Evolutionary conservation across 2,888 invertebrate genomes (phyloP).

Genomic region (Lathronympha strigana): DNA sequence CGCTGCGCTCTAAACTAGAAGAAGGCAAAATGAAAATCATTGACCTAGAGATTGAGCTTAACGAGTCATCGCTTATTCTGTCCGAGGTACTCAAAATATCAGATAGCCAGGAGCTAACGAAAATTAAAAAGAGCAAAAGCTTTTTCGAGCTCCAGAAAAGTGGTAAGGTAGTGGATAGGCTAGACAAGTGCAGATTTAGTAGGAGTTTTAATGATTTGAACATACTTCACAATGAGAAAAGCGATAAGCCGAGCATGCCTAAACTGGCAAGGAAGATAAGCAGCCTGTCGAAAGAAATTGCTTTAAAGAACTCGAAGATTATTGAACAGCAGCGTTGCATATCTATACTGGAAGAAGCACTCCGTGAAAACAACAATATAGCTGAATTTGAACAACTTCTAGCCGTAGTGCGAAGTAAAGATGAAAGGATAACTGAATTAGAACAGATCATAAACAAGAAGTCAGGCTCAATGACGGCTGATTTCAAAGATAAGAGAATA

Average conservation of each 20-base stretch:
- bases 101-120: conserved; percentile 65
- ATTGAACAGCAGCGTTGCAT: conserved; percentile 83
- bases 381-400: conserved; percentile 84
- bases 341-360: conserved; percentile 79
- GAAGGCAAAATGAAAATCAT: conserved; percentile 75
- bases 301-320: conserved; percentile 80
- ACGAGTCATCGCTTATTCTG: conserved; percentile 80
- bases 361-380: conserved; percentile 83
- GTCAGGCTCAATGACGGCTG: conserved; percentile 62
- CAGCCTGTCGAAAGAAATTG: conserved; percentile 75
- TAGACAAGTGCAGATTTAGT: conserved; percentile 79
- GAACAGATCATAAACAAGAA: conserved; percentile 87
- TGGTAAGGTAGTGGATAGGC: conserved; percentile 85
- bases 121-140: conserved; percentile 74
- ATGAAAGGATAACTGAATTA: conserved; percentile 89
- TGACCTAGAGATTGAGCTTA: conserved; percentile 81
- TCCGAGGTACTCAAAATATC: conserved; percentile 79
- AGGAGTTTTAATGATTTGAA: conserved; percentile 74
- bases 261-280: conserved; percentile 73
- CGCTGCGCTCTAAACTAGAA: conserved; percentile 68
- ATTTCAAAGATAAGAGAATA: conserved; percentile 83
- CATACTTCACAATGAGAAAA: conserved; percentile 57
- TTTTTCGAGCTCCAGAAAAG: conserved; percentile 82
- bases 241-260: conserved; percentile 59
- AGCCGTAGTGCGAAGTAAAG: conserved; percentile 84